These are phyloP conservation scores for Scalopus aquaticus DNA, from an alignment of 2,113 vertebrate genomes.

Conservation along the genomic window DNA sequence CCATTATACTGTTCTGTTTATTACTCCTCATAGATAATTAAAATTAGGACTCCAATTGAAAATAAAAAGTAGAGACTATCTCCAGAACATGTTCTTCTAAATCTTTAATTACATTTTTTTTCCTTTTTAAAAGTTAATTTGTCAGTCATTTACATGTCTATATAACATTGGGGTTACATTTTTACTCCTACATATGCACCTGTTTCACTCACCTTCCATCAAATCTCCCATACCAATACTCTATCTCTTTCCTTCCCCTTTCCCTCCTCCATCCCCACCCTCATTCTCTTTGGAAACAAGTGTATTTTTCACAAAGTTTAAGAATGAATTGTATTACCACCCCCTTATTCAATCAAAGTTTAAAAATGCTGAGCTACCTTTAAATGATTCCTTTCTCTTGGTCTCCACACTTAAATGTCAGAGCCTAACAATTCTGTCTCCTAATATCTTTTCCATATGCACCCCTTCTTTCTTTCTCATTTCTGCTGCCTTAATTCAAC, in stretches of 20 bases:
- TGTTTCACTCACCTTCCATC: too few species aligned
- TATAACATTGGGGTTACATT: too few species aligned
- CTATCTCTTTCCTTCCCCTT: too few species aligned
- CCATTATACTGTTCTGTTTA: not conserved
- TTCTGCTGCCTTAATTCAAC: conserved; percentile 15
- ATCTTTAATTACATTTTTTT: not conserved
- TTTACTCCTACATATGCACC: too few species aligned
- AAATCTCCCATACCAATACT: too few species aligned
- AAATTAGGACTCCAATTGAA: conserved; percentile 38
- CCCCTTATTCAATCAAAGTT: not conserved
- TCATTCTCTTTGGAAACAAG: too few species aligned
- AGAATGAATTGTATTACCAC: not conserved
- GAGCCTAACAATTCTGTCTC: not conserved
- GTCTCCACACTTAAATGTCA: conserved; percentile 7
- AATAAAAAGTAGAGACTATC: conserved; percentile 38
- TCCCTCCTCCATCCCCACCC: too few species aligned
- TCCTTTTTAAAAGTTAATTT: not conserved
- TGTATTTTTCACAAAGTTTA: not conserved
- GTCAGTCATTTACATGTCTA: too few species aligned
- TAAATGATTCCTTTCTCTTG: not conserved
- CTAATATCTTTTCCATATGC: conserved; percentile 38
- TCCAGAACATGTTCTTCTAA: not conserved
- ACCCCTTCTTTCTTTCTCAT: conserved; percentile 7
- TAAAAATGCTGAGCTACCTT: not conserved
- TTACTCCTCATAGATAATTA: not conserved